These are phyloP conservation scores for Recurvirostra avosetta DNA, from an alignment of 2,113 vertebrate species.

Conservation along the genomic window DNA sequence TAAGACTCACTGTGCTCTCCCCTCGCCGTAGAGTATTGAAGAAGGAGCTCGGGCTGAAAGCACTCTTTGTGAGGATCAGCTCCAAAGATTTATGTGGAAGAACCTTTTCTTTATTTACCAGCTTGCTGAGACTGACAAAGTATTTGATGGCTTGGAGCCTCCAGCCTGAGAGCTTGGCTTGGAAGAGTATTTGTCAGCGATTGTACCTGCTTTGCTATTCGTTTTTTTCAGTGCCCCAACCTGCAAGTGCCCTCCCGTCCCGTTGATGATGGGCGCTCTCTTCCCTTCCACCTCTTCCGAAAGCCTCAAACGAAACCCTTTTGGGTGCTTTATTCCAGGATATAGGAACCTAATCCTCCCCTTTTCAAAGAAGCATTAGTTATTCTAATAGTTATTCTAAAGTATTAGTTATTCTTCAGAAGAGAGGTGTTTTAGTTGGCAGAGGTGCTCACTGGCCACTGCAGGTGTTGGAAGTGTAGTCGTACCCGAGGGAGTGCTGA, in stretches of 20 bases:
- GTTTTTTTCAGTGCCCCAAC: neutral
- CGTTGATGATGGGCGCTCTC: neutral
- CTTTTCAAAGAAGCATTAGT: neutral
- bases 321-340: neutral
- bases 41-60: constrained; percentile 7
- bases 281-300: neutral
- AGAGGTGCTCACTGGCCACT: neutral
- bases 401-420: neutral
- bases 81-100: constrained; percentile 27
- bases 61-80: constrained; percentile 8
- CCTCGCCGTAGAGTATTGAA: neutral
- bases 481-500: neutral
- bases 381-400: neutral
- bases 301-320: neutral
- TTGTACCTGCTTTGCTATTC: neutral
- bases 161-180: neutral
- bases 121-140: neutral
- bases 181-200: neutral
- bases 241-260: neutral
- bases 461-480: constrained; percentile 1
- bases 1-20: neutral
- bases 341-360: neutral
- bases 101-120: constrained; percentile 12
- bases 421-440: neutral
- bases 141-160: neutral